Evolutionary conservation across 2,113 vertebrate species (phyloP).

Genomic region (Nibea coibor): DNA sequence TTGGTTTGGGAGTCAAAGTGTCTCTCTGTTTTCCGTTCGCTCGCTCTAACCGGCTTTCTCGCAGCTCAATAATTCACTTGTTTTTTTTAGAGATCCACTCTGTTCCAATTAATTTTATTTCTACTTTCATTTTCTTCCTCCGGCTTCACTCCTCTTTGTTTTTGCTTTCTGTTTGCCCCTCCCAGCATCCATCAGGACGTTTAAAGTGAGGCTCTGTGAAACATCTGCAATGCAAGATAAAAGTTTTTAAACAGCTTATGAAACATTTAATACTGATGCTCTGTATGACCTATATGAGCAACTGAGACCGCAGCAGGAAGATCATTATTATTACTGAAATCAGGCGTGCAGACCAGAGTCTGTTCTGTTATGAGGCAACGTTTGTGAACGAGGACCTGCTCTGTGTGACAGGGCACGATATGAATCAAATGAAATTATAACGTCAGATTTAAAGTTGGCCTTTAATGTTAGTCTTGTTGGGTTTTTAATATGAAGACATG

Average conservation of each 20-base stretch:
- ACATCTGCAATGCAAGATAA: constrained; percentile 34
- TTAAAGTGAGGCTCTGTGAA: constrained; percentile 5
- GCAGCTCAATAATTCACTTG: constrained; percentile 17
- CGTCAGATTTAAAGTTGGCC: too few species aligned
- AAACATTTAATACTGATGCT: too few species aligned
- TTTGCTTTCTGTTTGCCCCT: background rate
- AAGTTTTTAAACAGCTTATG: too few species aligned
- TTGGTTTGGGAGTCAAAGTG: constrained; percentile 1
- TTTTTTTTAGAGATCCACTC: background rate
- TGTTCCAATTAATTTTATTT: constrained; percentile 5
- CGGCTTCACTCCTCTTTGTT: background rate
- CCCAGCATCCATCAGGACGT: background rate
- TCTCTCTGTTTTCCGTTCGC: background rate
- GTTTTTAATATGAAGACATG: too few species aligned
- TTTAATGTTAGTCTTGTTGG: too few species aligned
- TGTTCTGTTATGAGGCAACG: too few species aligned
- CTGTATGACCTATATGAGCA: background rate
- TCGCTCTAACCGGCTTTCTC: constrained; percentile 25
- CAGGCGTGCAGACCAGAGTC: too few species aligned
- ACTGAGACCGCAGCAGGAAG: too few species aligned
- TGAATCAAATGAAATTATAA: too few species aligned
- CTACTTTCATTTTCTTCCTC: background rate
- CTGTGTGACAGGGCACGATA: too few species aligned
- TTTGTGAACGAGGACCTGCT: too few species aligned
- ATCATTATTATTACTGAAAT: too few species aligned